phyloP scores from a whole-genome alignment of 2,888 invertebrate genomes.

The Macrophya alboannulata region DNA sequence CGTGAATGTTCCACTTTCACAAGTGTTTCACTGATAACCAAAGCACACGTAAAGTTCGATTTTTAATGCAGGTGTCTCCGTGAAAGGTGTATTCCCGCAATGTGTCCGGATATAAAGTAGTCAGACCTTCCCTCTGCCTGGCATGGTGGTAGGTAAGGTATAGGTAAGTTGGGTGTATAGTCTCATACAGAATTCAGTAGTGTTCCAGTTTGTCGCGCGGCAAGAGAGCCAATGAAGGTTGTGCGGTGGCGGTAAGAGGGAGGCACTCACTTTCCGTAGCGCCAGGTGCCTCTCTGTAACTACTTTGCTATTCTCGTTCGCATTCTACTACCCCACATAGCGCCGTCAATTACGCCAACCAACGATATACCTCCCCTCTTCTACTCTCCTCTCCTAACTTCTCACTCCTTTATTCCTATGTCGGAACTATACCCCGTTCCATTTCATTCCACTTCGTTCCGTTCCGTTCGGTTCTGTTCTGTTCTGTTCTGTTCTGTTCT shows the following conservation, averaged over 20 bases:
- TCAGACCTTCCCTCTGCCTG: background rate
- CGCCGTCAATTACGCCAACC: constrained; percentile 52
- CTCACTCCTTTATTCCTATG: background rate
- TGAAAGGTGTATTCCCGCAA: constrained; percentile 13
- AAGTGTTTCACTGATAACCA: background rate
- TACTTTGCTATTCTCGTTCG: constrained; percentile 55
- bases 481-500: background rate
- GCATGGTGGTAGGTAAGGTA: background rate
- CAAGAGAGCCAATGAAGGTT: constrained; percentile 39
- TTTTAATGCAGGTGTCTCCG: background rate
- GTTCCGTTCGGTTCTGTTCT: background rate
- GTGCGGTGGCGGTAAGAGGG: constrained; percentile 5
- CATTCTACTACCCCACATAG: constrained; percentile 55
- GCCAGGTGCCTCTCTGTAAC: constrained; percentile 55
- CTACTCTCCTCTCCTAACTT: background rate
- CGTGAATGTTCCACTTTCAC: background rate
- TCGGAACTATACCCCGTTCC: background rate
- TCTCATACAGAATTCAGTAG: constrained; percentile 45
- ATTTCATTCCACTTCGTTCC: background rate
- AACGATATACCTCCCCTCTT: constrained; percentile 14
- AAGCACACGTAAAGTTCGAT: background rate
- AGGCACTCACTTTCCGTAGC: constrained; percentile 44
- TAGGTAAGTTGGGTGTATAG: background rate
- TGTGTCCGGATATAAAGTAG: constrained; percentile 29
- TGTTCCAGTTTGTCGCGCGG: constrained; percentile 25